Base-by-base conservation (phyloP, 2,888 invertebrate genomes). In the Ormyrus rosae region DNA sequence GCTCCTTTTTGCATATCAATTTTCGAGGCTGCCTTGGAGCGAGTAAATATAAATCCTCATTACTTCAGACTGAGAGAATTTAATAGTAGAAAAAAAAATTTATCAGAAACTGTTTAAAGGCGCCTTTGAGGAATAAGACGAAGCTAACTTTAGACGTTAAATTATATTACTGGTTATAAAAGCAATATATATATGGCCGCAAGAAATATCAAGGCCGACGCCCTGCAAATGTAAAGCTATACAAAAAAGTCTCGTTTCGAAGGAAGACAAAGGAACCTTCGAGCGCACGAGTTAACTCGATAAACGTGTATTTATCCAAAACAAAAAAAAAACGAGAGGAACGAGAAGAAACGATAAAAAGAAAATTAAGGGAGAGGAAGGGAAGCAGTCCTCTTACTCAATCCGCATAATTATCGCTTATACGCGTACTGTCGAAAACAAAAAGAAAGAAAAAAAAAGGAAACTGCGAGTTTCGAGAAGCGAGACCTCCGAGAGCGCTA, bases 341-440 rank as follows among this genome's bases (percentile, higher is more conserved):
- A 61, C 19, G 34, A 34, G 34, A 34, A 34, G 34, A 34, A 34
- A 34, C 34, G 34, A 67, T 19, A 79, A 11, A 74, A 56, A 51
- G 19, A 50, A 34, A 34, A 34, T 34, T 2, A 34, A 34, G 34
- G 34, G 11, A 48, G 55, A 71, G 70, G 53, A 80, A 70, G 67
- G 60, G 67, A 61, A 58, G 51, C 10, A 6, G 10, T 11, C n/a
- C 10, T 61, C 68, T 78, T 78, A 55, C 67, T 55, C 74, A 80
- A 80, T 80, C 80, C 68, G 64, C 63, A 77, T 82, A 82, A 82
- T 80, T 82, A 82, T 80, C 70, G 72, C 70, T 64, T 60, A 64
- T 56, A 70, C 70, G n/a, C 58, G 70, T 19, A 74, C 74, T 80
- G 80, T 80, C 70, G 53, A 61, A 67, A 65, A 72, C 56, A 71